Evolutionary conservation across 2,113 vertebrate genomes (phyloP), one percentile per base, ranked within the genome.

Genomic region (Zootoca vivipara): DNA sequence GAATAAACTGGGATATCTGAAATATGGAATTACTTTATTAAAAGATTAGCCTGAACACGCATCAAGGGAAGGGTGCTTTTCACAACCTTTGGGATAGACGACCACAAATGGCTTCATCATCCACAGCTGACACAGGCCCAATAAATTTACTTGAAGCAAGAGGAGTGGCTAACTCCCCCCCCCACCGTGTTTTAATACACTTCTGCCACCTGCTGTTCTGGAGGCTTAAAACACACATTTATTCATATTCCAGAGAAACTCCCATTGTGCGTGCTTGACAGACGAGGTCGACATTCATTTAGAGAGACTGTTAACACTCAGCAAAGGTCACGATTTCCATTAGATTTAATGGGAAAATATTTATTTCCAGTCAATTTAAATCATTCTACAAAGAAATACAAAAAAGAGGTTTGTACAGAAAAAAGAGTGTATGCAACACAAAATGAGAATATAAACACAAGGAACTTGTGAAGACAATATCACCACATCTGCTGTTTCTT

Each of bases 361-460:
- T 75, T 85, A 82, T 89, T 92, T 35, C 35, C 52, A n/a, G 38
- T 69, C 64, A 84, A 89, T 88, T 89, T 72, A 88, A 3, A 0
- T 83, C 89, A 75, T 77, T 92, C 62, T 92, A 80, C 67, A 93
- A 91, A 90, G 26, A 46, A 86, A 93, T 70, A 62, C 6, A 75
- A 88, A 82, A 65, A 87, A 83, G 91, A 85, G 92, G 77, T n/a
- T 87, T 74, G 75, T 42, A 56, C 5, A 85, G 65, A 22, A 38
- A 86, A 87, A 90, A 83, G 85, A 79, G 52, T 2, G n/a, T 20
- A 10, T 46, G 79, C 28, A 5, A 24, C 73, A 83, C 0, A 84
- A 62, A 89, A 91, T 26, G 7, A 86, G 28, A 88, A 46, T 33
- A 81, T 87, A 92, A 92, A 74, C 75, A 6, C 30, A 84, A 8